Base-by-base conservation (phyloP, 1,140 invertebrate species). In the Hesperophylax magnus region DNA sequence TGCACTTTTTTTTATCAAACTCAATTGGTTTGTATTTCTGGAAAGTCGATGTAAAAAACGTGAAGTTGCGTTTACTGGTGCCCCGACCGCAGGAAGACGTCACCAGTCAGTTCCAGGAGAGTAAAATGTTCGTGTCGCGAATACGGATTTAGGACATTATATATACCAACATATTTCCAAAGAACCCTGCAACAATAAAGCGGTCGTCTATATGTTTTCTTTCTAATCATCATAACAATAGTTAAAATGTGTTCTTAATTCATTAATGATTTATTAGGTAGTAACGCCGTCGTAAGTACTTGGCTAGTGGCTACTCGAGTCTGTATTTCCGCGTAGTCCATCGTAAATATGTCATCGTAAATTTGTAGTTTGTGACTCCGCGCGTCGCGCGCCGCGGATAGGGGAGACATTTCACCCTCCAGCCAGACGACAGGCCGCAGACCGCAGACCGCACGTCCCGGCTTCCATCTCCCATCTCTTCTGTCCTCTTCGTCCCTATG, bases 311-410 rank as follows among this genome's bases (percentile, higher is more conserved):
- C 18, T 24, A 65, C 61, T 65, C 24, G 61, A 27, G 61, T n/a
- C 65, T 69, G 65, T 69, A 47, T 75, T 52, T 65, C 65, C 69
- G 54, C 79, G 78, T 24, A 54, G 78, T 77, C 82, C 78, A 71
- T 74, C 82, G 79, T 83, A 83, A 83, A 83, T 56, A 77, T 81
- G 82, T 83, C 82, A 77, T 78, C 82, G 79, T 83, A 83, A 83
- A 83, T 83, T 83, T 77, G 81, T 81, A 76, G 71, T 56, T 75
- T 67, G 63, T 18, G 63, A 67, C 63, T 34, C 34, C 3, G 3
- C 34, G 34, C 34, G 34, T 54, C 58, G 54, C 34, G 34, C 34
- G n/a, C 69, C 58, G 54, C 76, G 77, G 76, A 63, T 56, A 24
- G 15, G 39, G 47, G 69, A 22, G 31, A 65, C 58, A 34, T 60